Base-by-base conservation (phyloP, 2,797 vertebrate genomes). In the Tadarida brasiliensis region DNA sequence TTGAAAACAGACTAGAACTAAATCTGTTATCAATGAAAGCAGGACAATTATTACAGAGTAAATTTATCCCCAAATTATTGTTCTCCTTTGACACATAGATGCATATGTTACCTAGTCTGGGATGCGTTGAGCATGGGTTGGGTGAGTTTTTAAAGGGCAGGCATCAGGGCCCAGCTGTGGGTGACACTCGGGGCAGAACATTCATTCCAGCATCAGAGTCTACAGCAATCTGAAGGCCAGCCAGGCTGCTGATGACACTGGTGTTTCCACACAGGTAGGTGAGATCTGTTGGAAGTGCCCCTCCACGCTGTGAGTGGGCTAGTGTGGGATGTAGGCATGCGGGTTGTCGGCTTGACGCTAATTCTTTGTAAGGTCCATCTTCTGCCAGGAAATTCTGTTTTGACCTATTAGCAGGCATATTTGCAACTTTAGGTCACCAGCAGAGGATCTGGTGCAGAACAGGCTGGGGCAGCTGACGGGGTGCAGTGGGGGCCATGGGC, bases 1-100 rank as follows among this genome's bases (percentile, higher is more conserved):
- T 93, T 97, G 77, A 94, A 95, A 91, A 77, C 39, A 51, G 47
- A 68, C 49, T 89, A 65, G 71, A 83, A 94, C 49, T 4, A 88
- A 94, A 49, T 65, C 73, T 19, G 14, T 70, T 87, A 84, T 84
- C 44, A 87, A 35, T 24, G 65, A 84, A 80, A 68, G 14, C 17
- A 84, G 54, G 51, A 74, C 44, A 47, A 71, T 22, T 47, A 71
- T 89, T 83, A 44, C 9, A 49, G 77, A 93, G 59, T 77, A 70
- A 91, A 92, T 70, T 73, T 85, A 74, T 68, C 83, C 8, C n/a
- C 44, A 96, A 73, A 71, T 24, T 68, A 63, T 49, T 87, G 65
- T 24, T 81, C 24, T 74, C 30, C 44, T 80, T 47, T 77, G 89
- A 70, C 56, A 57, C 39, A 44, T 30, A 87, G 89, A 82, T 44